These are phyloP conservation scores for Arion vulgaris DNA, from an alignment of 1,140 invertebrate species.

Conservation along the genomic window DNA sequence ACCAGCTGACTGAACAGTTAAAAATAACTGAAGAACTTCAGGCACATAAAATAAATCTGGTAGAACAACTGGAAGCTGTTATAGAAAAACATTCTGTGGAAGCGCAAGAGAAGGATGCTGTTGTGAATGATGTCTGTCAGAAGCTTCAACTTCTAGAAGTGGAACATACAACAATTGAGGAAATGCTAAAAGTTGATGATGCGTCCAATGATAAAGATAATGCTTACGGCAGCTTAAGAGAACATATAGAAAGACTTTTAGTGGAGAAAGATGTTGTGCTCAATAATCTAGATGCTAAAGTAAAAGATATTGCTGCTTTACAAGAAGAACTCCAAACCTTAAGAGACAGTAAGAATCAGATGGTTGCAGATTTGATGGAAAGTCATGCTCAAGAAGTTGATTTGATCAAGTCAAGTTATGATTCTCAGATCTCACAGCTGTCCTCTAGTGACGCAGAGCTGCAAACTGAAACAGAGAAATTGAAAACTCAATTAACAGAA, in stretches of 20 bases:
- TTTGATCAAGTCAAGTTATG: slow-evolving; percentile 42
- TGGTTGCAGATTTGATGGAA: neutral
- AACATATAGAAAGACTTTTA: neutral
- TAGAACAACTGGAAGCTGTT: slow-evolving; percentile 53
- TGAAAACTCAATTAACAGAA: slow-evolving; percentile 60
- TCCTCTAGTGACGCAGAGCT: neutral
- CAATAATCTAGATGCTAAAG: slow-evolving; percentile 43
- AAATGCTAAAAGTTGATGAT: slow-evolving; percentile 61
- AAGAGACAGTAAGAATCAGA: neutral
- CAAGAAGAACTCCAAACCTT: neutral
- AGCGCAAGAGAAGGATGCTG: slow-evolving; percentile 50
- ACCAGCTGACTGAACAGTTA: slow-evolving; percentile 9
- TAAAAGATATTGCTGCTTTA: slow-evolving; percentile 27
- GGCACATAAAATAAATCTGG: slow-evolving; percentile 47
- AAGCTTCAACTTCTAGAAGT: slow-evolving; percentile 48
- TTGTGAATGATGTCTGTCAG: slow-evolving; percentile 42
- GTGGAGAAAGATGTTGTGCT: slow-evolving; percentile 24
- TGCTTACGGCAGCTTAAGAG: slow-evolving; percentile 39
- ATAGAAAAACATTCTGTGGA: slow-evolving; percentile 39
- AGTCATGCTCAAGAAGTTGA: slow-evolving; percentile 22
- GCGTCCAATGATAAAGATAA: slow-evolving; percentile 54
- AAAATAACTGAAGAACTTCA: slow-evolving; percentile 37
- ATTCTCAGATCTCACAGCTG: slow-evolving; percentile 32
- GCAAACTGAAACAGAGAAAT: neutral
- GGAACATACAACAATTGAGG: slow-evolving; percentile 57